Conservation (phyloP, 2,888 invertebrate genomes). For the Lasiommata megera region DNA sequence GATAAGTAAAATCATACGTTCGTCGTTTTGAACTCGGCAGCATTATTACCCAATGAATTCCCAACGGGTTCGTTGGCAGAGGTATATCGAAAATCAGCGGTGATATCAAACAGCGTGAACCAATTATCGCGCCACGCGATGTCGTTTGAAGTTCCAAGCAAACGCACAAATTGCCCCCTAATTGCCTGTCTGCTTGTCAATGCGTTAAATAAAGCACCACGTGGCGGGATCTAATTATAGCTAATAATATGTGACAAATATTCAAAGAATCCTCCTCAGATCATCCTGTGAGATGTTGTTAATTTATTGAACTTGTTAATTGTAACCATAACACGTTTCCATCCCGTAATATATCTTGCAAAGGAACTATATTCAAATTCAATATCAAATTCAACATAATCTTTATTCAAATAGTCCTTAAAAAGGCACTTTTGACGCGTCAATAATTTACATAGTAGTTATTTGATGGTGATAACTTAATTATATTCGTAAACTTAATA, state of each 20-base stretch:
- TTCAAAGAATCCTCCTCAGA: no score
- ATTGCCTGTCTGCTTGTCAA: slow-evolving; percentile 59
- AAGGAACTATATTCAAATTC: no score
- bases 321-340: no score
- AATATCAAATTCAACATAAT: no score
- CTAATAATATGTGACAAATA: not conserved
- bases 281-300: no score
- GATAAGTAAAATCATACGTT: not conserved
- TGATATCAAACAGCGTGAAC: slow-evolving; percentile 26
- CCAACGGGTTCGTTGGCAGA: not conserved
- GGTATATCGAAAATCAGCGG: slow-evolving; percentile 23
- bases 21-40: not conserved
- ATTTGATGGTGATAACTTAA: no score
- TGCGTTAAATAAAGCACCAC: slow-evolving; percentile 55
- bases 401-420: no score
- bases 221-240: slow-evolving; percentile 31
- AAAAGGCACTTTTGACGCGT: no score
- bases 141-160: slow-evolving; percentile 35
- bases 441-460: no score
- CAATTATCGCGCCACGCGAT: slow-evolving; percentile 31
- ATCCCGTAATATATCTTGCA: no score
- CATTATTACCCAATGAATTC: slow-evolving; percentile 4
- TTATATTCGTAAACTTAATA: no score
- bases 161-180: slow-evolving; percentile 48
- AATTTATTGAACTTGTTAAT: no score